A percentile compares a stretch with the other conserved stretches of the same genome.
Conservation (phyloP, 2,113 vertebrate genomes). For the Paraplagusia blochii region DNA sequence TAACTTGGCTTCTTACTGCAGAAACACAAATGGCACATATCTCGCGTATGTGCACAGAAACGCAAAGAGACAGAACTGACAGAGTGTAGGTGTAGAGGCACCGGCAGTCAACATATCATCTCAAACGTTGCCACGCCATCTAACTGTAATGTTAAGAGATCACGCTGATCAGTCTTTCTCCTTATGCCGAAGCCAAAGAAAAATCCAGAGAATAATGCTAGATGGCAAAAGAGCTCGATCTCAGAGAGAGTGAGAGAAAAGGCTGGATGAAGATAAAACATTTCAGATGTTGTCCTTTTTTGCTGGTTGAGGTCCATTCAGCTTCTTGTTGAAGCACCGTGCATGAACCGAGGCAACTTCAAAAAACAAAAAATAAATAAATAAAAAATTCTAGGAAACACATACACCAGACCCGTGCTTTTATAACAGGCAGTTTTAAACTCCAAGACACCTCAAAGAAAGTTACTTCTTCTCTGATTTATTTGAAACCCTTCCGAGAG, state of each 20-base stretch:
- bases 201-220: neutral
- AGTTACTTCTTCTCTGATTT: no score
- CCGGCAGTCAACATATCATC: slow-evolving; percentile 17
- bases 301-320: neutral
- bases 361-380: neutral
- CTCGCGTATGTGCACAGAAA: slow-evolving; percentile 26
- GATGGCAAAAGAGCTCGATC: slow-evolving; percentile 11
- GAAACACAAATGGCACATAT: slow-evolving; percentile 36
- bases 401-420: neutral
- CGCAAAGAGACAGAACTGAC: slow-evolving; percentile 32
- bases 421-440: neutral
- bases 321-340: neutral
- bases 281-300: neutral
- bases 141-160: slow-evolving; percentile 23
- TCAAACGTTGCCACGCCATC: slow-evolving; percentile 22
- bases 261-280: slow-evolving; percentile 8
- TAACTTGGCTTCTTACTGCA: slow-evolving; percentile 26
- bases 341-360: neutral
- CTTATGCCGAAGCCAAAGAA: slow-evolving; percentile 10
- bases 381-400: neutral
- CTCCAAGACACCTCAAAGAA: no score
- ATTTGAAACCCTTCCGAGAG: no score
- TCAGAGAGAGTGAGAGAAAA: neutral
- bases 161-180: slow-evolving; percentile 34
- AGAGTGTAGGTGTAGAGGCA: slow-evolving; percentile 41